phyloP scores from a whole-genome alignment of 2,797 vertebrate species.

The Hozukius guyotensis region DNA sequence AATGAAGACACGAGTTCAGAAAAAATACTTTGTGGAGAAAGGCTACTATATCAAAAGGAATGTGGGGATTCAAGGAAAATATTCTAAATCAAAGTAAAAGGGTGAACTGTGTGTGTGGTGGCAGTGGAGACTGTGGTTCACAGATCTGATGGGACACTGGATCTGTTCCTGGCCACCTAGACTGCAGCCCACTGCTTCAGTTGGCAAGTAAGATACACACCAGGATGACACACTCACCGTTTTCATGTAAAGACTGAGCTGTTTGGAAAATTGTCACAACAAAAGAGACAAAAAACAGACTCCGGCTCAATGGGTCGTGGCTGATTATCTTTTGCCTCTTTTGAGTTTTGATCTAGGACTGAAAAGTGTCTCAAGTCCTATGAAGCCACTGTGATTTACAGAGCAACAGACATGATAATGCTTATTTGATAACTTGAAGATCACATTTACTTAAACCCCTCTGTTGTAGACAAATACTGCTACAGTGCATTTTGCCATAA shows the following conservation, averaged over 20 bases:
- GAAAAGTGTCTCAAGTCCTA: neutral
- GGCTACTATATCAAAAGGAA: neutral
- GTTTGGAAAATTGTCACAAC: neutral
- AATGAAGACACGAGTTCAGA: neutral
- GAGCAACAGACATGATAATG: neutral
- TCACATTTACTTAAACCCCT: neutral
- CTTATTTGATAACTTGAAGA: neutral
- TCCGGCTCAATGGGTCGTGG: neutral
- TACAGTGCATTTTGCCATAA: neutral
- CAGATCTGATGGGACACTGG: neutral
- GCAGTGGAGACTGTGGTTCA: neutral
- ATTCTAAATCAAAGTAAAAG: neutral
- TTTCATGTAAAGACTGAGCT: neutral
- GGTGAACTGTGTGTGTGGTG: neutral
- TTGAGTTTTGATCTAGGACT: neutral
- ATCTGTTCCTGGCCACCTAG: neutral
- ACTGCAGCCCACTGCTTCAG: constrained; percentile 8
- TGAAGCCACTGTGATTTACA: constrained; percentile 15
- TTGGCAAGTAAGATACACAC: neutral
- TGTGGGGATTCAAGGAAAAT: neutral
- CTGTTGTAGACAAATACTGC: neutral
- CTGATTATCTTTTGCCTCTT: constrained; percentile 11
- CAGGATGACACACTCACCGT: neutral
- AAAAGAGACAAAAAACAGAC: neutral
- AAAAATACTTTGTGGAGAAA: neutral